Evolutionary conservation across 2,797 vertebrate species (phyloP).

Genomic region (Sebastes cheni): DNA sequence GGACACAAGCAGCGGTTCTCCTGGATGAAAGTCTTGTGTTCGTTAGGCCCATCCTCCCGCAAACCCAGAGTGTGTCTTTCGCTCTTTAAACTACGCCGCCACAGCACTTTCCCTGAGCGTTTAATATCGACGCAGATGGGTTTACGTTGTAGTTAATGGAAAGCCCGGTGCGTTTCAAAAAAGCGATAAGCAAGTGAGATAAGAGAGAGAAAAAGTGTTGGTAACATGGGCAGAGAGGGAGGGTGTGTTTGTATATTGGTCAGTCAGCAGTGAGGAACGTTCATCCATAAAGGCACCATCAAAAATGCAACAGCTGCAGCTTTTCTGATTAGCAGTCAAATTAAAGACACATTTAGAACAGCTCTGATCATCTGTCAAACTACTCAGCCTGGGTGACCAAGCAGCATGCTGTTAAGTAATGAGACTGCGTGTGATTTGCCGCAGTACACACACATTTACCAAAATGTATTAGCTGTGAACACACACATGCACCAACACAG

Average conservation of each 20-base stretch:
- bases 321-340: conserved; percentile 34
- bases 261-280: conserved; percentile 47
- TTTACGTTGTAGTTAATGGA: too few relatives aligned
- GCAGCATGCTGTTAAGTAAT: not conserved
- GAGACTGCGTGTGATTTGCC: not conserved
- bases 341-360: conserved; percentile 23
- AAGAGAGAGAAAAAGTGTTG: conserved; percentile 10
- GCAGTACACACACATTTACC: conserved; percentile 51
- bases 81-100: too few relatives aligned
- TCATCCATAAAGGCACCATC: conserved; percentile 54
- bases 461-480: not conserved
- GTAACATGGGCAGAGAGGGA: not conserved
- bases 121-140: too few relatives aligned
- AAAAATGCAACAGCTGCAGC: conserved; percentile 49
- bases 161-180: too few relatives aligned
- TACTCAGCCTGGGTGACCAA: not conserved
- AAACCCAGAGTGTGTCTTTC: too few relatives aligned
- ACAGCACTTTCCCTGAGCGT: too few relatives aligned
- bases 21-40: too few relatives aligned
- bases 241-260: conserved; percentile 55
- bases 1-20: too few relatives aligned
- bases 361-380: conserved; percentile 40
- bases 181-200: not conserved
- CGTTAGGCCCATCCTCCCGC: too few relatives aligned
- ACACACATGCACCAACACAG: conserved; percentile 44